phyloP scores from a whole-genome alignment of 2,113 vertebrate species.

The Gnathonemus longibarbis region DNA sequence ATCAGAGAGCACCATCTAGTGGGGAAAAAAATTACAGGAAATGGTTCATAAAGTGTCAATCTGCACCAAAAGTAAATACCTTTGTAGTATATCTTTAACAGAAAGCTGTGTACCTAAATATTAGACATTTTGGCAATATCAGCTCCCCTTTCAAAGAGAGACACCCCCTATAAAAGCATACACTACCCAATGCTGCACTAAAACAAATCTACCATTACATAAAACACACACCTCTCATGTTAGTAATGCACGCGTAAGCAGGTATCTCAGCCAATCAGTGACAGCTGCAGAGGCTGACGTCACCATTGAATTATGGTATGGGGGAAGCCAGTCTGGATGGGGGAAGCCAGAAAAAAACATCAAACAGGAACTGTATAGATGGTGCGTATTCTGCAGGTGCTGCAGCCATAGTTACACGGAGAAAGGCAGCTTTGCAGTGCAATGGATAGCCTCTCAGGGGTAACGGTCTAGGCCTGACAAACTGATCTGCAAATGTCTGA shows the following conservation, averaged over 20 bases:
- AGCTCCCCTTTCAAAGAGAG: constrained; percentile 19
- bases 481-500: neutral
- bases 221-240: neutral
- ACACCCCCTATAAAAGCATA: constrained; percentile 7
- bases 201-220: neutral
- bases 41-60: neutral
- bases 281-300: neutral
- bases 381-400: neutral
- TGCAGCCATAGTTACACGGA: neutral
- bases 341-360: neutral
- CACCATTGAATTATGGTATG: neutral
- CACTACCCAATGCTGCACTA: neutral
- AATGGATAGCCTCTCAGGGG: neutral
- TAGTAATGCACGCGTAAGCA: neutral
- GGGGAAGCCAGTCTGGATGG: no score
- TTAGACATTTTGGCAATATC: constrained; percentile 12
- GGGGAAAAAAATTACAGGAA: neutral
- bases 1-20: neutral
- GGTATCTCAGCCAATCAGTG: neutral
- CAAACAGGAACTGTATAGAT: neutral
- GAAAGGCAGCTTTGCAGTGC: neutral
- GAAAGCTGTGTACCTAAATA: constrained; percentile 7
- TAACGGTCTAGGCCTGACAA: neutral
- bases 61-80: neutral
- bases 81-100: neutral